Percentiles rank a stretch among this genome's conserved stretches.
phyloP scores from a whole-genome alignment of 2,888 invertebrate species.

The Amblyjoppa fuscipennis region DNA sequence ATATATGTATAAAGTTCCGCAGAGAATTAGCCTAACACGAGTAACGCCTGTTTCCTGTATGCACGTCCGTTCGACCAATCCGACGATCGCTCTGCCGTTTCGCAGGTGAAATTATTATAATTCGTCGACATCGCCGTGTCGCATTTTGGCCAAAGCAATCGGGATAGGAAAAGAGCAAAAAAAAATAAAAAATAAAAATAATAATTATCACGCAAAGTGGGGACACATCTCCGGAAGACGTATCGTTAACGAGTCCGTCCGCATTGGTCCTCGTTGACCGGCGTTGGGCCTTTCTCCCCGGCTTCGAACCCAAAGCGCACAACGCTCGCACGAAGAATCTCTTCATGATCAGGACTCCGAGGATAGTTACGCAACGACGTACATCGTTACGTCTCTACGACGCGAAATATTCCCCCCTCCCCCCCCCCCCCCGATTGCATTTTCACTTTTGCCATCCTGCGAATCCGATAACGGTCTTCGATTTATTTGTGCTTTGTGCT shows the following conservation, averaged over 20 bases:
- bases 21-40: constrained; percentile 3
- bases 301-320: constrained; percentile 62
- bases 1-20: not conserved
- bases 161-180: not conserved
- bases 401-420: not conserved
- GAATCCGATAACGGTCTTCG: not conserved
- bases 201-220: not conserved
- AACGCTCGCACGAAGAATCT: constrained; percentile 45
- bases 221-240: constrained; percentile 27
- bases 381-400: constrained; percentile 21
- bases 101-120: not conserved
- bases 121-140: not conserved
- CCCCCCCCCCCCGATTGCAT: not conserved
- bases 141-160: not conserved
- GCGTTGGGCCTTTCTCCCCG: constrained; percentile 63
- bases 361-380: constrained; percentile 48
- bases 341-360: constrained; percentile 57
- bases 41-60: not conserved
- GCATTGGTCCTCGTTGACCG: not conserved
- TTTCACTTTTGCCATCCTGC: constrained; percentile 19
- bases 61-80: not conserved
- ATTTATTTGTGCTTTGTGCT: not conserved
- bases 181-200: too few species aligned
- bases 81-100: not conserved
- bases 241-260: constrained; percentile 44